Evolutionary conservation across 2,797 vertebrate species (phyloP).

Genomic region (Peromyscus melanophrys): DNA sequence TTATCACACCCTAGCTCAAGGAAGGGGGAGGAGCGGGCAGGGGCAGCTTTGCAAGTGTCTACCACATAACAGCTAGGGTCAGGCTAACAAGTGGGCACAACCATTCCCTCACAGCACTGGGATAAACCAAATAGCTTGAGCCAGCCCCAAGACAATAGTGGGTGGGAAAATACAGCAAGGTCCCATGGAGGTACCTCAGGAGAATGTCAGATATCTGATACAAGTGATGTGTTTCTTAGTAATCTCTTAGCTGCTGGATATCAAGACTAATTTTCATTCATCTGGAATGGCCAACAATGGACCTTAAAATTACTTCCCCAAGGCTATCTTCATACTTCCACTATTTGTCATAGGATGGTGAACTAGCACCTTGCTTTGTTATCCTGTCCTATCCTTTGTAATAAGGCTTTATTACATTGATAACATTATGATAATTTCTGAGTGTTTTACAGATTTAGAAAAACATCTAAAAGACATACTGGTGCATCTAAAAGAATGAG

Average conservation of each 20-base stretch:
- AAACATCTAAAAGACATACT: background rate
- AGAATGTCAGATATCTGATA: too few relatives aligned
- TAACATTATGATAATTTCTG: background rate
- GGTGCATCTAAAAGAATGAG: background rate
- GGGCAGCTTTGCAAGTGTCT: background rate
- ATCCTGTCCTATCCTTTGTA: background rate
- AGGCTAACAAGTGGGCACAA: background rate
- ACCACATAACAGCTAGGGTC: too few relatives aligned
- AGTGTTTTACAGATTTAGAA: background rate
- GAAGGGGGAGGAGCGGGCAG: background rate
- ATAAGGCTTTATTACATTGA: background rate
- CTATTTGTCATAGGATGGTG: background rate
- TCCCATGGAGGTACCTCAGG: background rate
- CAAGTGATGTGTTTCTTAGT: background rate
- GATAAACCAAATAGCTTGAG: background rate
- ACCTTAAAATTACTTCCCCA: background rate
- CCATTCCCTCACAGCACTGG: background rate
- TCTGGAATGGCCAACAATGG: background rate
- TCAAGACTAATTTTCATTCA: background rate
- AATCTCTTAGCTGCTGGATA: background rate
- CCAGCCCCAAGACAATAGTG: background rate
- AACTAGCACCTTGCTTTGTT: background rate
- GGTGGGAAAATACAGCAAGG: background rate
- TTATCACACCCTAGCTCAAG: background rate
- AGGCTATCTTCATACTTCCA: background rate